Conservation (phyloP, 2,888 invertebrate species). For the Drosophila diplacantha region DNA sequence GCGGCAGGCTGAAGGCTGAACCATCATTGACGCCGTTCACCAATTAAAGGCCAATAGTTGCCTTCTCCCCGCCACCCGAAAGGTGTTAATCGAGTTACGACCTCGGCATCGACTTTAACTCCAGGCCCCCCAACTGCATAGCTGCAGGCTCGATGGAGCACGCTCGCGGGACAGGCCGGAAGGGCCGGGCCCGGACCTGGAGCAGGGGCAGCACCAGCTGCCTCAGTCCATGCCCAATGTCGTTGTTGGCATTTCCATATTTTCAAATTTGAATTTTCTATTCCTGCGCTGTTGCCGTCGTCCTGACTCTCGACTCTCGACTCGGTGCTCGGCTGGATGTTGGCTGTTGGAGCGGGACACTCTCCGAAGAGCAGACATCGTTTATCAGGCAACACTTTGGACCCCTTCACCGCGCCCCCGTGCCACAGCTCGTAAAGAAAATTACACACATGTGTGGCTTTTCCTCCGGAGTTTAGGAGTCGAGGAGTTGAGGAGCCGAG, state of each 20-base stretch:
- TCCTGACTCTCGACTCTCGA: conserved; percentile 8
- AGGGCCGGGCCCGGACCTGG: neutral
- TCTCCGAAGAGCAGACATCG: conserved; percentile 44
- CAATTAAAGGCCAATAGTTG: conserved; percentile 68
- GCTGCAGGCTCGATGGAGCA: conserved; percentile 40
- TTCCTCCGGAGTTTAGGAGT: conserved; percentile 25
- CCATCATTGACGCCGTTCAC: conserved; percentile 65
- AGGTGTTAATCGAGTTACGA: conserved; percentile 69
- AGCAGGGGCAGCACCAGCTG: conserved; percentile 37
- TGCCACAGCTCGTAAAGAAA: conserved; percentile 55
- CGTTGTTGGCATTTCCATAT: conserved; percentile 61
- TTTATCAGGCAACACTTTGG: conserved; percentile 59
- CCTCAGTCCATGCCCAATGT: conserved; percentile 35
- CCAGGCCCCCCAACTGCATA: conserved; percentile 19
- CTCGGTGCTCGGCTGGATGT: conserved; percentile 10
- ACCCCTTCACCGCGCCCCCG: conserved; percentile 1
- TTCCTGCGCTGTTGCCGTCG: conserved; percentile 42
- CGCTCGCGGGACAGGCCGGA: conserved; percentile 2
- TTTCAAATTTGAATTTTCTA: conserved; percentile 70
- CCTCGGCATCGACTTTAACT: conserved; percentile 28
- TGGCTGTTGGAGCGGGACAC: conserved; percentile 21
- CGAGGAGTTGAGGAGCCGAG: neutral
- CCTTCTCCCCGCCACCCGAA: conserved; percentile 35
- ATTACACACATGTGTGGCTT: conserved; percentile 67
- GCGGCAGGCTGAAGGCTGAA: neutral